Percentiles rank a stretch among this genome's conserved stretches.
Evolutionary conservation across 53 echinoderm and acorn worm genomes (phyloP).

Genomic region (Apostichopus leukothele): DNA sequence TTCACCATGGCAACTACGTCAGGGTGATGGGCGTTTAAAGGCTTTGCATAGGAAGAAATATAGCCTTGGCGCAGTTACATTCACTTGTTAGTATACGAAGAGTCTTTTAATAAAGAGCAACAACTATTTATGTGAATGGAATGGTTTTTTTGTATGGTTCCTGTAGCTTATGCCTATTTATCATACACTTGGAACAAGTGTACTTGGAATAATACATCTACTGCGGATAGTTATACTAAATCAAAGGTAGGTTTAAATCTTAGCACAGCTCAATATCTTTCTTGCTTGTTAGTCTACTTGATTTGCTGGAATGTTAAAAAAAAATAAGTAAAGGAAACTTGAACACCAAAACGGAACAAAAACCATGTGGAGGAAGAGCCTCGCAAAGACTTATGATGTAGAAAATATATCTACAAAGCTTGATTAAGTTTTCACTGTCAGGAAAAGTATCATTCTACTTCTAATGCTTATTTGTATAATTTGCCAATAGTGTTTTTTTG

Average conservation of each 20-base stretch:
- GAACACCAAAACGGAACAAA: no score
- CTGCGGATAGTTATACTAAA: constrained; percentile 1
- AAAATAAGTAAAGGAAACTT: no score
- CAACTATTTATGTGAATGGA: constrained; percentile 16
- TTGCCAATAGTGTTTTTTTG: no score
- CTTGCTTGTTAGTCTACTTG: no score
- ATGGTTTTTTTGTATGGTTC: background rate
- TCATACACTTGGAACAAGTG: background rate
- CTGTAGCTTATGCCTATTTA: background rate
- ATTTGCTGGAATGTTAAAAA: no score
- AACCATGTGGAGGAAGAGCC: no score
- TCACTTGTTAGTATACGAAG: constrained; percentile 35
- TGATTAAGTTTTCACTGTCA: no score
- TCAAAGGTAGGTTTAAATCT: background rate
- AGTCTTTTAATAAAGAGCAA: constrained; percentile 33
- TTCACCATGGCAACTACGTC: constrained; percentile 36
- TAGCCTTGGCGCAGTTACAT: constrained; percentile 15
- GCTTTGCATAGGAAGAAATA: constrained; percentile 43
- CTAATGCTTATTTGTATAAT: no score
- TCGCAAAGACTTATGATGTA: no score
- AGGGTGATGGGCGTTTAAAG: constrained; percentile 43
- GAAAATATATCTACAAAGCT: no score
- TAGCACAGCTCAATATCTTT: no score
- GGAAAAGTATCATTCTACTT: no score
- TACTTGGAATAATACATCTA: background rate